These are phyloP conservation scores for Tokudaia muenninki DNA, from an alignment of 2,797 vertebrate species.

Conservation along the genomic window DNA sequence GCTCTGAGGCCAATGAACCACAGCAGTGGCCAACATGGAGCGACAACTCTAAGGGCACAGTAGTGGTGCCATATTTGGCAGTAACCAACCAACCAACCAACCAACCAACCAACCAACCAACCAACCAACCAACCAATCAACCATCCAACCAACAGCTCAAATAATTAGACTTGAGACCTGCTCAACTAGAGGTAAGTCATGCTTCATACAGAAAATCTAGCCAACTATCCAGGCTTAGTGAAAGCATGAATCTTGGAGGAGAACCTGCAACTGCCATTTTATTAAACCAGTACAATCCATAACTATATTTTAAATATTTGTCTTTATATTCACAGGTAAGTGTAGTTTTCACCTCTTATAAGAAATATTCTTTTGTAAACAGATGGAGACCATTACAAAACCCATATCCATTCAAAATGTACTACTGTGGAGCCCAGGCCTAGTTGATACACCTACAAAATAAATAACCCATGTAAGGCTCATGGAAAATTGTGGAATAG, in stretches of 20 bases:
- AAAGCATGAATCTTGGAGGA: not conserved
- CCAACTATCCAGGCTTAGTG: not conserved
- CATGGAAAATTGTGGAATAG: not conserved
- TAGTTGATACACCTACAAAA: not conserved
- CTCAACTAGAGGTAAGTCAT: not conserved
- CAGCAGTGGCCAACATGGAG: not conserved
- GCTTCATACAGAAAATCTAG: not conserved
- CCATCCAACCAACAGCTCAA: not conserved
- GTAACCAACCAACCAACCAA: not conserved
- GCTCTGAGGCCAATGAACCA: not conserved
- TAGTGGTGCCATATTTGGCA: not conserved
- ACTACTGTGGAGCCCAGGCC: not conserved
- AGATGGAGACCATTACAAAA: not conserved
- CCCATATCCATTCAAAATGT: not conserved
- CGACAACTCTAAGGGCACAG: not conserved
- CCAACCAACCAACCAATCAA: not conserved
- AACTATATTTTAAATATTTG: not conserved
- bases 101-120: not conserved
- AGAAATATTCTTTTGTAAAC: not conserved
- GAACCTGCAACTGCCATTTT: not conserved
- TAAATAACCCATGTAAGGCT: not conserved
- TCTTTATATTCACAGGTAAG: not conserved
- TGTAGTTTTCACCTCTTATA: not conserved
- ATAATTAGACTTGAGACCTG: not conserved
- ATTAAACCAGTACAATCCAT: not conserved